Conservation (phyloP, 2,888 invertebrate species). For the Acleris literana region DNA sequence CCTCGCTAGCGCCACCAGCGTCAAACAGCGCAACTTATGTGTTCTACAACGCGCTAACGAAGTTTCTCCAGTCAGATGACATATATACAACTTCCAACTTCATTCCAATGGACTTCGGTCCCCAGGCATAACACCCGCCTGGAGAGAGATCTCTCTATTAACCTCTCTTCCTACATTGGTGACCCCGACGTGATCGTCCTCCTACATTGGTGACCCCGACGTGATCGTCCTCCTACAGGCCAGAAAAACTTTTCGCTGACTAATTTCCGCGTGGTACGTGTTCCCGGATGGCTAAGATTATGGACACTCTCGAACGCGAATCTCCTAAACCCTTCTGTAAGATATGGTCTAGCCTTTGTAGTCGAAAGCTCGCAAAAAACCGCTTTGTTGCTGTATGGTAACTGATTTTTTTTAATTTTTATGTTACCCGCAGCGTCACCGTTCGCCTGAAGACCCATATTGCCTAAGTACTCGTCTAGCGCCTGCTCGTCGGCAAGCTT, state of each 20-base stretch:
- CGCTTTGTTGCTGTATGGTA: not conserved
- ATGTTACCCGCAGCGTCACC: not conserved
- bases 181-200: too few relatives aligned
- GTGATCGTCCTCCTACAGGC: too few relatives aligned
- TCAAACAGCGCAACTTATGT: too few relatives aligned
- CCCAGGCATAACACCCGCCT: too few relatives aligned
- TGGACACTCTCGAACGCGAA: constrained; percentile 24
- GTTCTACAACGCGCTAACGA: too few relatives aligned
- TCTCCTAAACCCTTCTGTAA: constrained; percentile 12
- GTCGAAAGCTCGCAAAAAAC: constrained; percentile 31
- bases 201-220: too few relatives aligned
- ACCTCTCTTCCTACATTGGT: too few relatives aligned
- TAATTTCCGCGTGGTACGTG: constrained; percentile 6
- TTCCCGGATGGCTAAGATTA: constrained; percentile 28
- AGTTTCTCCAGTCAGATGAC: too few relatives aligned
- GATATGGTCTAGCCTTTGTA: constrained; percentile 21
- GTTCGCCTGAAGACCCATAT: not conserved
- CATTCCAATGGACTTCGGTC: too few relatives aligned
- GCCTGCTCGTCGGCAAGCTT: constrained; percentile 19
- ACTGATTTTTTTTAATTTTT: not conserved
- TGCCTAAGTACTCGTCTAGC: constrained; percentile 1
- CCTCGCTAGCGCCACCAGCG: too few relatives aligned
- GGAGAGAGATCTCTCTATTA: too few relatives aligned
- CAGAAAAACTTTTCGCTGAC: constrained; percentile 4
- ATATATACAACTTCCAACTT: too few relatives aligned